A percentile compares a stretch with the other conserved stretches of the same genome.
phyloP scores from a whole-genome alignment of 1,140 invertebrate genomes.

The Papilio polytes region DNA sequence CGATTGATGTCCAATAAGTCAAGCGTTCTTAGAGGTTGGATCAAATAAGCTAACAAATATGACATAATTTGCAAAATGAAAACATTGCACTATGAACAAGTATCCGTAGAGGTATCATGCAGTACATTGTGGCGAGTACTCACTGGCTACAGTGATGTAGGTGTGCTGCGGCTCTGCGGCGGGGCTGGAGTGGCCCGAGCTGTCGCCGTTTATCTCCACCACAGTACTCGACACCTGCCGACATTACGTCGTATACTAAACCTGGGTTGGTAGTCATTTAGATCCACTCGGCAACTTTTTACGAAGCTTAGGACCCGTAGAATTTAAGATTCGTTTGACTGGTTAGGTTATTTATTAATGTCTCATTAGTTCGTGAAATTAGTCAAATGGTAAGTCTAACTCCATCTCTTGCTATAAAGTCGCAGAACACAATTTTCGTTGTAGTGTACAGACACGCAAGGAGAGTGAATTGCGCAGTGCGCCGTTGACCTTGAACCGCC shows the following conservation, averaged over 20 bases:
- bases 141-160: conserved; percentile 74
- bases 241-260: conserved; percentile 8
- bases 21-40: background rate
- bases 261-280: background rate
- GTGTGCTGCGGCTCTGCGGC: conserved; percentile 69
- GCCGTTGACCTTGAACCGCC: too few species aligned
- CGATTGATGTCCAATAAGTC: background rate
- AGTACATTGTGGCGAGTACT: conserved; percentile 41
- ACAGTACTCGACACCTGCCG: conserved; percentile 74
- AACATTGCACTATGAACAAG: conserved; percentile 8
- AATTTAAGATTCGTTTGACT: too few species aligned
- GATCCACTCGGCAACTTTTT: background rate
- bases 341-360: too few species aligned
- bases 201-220: conserved; percentile 78
- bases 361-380: too few species aligned
- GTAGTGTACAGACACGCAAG: too few species aligned
- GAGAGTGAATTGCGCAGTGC: too few species aligned
- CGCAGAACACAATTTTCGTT: too few species aligned
- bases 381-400: too few species aligned
- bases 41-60: background rate
- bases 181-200: conserved; percentile 77
- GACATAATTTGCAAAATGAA: background rate
- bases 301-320: too few species aligned
- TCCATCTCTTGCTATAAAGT: too few species aligned
- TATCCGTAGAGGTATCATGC: background rate